phyloP scores from a whole-genome alignment of 2,113 vertebrate species.

The Hypomesus transpacificus region DNA sequence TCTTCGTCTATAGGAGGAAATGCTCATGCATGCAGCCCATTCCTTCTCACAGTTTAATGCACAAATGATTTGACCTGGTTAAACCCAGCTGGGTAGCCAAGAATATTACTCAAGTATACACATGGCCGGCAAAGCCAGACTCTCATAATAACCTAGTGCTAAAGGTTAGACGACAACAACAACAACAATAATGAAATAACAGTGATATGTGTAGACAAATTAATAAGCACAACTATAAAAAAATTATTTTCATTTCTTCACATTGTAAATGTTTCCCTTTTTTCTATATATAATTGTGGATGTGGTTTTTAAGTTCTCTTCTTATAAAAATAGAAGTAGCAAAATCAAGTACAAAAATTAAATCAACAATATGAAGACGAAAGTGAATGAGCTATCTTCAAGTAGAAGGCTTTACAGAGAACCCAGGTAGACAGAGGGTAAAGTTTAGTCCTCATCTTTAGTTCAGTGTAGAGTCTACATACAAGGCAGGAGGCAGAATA shows the following conservation, averaged over 20 bases:
- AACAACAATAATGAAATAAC: background rate
- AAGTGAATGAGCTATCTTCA: slow-evolving; percentile 16
- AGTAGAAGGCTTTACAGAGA: background rate
- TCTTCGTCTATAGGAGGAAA: slow-evolving; percentile 15
- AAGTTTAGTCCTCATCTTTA: background rate
- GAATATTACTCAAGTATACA: background rate
- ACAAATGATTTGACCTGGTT: slow-evolving; percentile 13
- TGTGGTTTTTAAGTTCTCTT: slow-evolving; percentile 28
- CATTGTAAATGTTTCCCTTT: background rate
- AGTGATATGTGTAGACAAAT: background rate
- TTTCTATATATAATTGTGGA: background rate
- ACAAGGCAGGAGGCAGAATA: background rate
- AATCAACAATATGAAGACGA: slow-evolving; percentile 28
- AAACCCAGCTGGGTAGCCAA: slow-evolving; percentile 3
- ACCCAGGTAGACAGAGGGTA: background rate
- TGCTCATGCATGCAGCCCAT: slow-evolving; percentile 26
- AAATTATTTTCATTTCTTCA: background rate
- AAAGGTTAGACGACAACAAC: background rate
- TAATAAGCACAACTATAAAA: no score
- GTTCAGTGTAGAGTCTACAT: slow-evolving; percentile 4
- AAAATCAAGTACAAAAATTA: slow-evolving; percentile 58
- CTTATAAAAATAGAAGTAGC: slow-evolving; percentile 58
- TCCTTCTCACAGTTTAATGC: slow-evolving; percentile 41
- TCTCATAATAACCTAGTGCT: background rate
- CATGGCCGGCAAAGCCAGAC: background rate